phyloP scores from a whole-genome alignment of 1,140 invertebrate genomes.

The Caerostris extrusa region DNA sequence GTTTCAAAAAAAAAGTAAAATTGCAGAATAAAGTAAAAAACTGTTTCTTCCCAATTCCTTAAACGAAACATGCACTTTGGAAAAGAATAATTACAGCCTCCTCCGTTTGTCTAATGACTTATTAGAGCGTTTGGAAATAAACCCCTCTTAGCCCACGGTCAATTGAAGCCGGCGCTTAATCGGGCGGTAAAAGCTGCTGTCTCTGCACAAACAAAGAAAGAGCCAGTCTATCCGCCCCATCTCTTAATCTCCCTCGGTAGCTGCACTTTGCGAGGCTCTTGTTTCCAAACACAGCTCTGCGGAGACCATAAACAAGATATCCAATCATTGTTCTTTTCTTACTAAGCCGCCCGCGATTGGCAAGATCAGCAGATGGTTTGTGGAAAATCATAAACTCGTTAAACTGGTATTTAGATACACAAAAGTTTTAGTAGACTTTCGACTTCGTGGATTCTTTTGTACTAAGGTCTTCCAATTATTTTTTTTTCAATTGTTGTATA shows the following conservation, averaged over 20 bases:
- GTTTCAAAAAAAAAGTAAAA: no score
- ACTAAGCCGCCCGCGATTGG: not conserved
- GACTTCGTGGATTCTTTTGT: no score
- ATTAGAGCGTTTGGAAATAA: not conserved
- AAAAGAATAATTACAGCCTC: slow-evolving; percentile 3
- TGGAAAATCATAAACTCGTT: not conserved
- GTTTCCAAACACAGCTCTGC: slow-evolving; percentile 58
- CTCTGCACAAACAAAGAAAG: slow-evolving; percentile 38
- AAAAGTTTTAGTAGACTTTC: no score
- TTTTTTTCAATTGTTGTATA: no score
- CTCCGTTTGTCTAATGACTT: not conserved
- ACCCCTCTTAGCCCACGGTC: slow-evolving; percentile 50
- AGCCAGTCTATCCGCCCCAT: slow-evolving; percentile 25
- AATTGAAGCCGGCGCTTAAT: slow-evolving; percentile 55
- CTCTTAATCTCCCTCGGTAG: slow-evolving; percentile 60
- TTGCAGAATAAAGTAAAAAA: no score
- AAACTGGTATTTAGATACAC: no score
- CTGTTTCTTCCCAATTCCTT: not conserved
- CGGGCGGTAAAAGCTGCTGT: slow-evolving; percentile 46
- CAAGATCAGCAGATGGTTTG: not conserved
- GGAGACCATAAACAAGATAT: slow-evolving; percentile 17
- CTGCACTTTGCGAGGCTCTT: not conserved
- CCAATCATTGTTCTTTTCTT: not conserved
- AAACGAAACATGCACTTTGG: not conserved
- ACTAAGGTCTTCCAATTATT: no score